phyloP scores from a whole-genome alignment of 2,888 invertebrate species.

The Sinodicranocentrus sp. region DNA sequence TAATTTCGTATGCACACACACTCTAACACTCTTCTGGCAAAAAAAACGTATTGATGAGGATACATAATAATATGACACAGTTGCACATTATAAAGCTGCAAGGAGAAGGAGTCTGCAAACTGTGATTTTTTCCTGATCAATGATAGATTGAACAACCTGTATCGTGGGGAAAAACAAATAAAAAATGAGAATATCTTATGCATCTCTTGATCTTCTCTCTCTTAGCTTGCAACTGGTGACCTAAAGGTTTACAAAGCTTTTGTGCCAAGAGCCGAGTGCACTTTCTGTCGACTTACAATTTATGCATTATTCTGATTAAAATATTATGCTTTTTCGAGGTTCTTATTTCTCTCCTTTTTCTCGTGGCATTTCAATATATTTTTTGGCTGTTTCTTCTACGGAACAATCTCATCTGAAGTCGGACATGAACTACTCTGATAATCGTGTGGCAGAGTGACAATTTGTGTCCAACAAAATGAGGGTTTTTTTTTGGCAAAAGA shows the following conservation, averaged over 20 bases:
- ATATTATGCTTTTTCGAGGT: too few relatives aligned
- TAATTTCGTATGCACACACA: slow-evolving; percentile 60
- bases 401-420: too few relatives aligned
- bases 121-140: too few relatives aligned
- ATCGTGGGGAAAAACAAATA: not conserved
- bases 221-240: not conserved
- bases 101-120: not conserved
- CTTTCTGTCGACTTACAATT: not conserved
- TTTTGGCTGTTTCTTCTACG: too few relatives aligned
- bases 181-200: not conserved
- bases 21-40: not conserved
- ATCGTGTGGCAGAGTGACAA: too few relatives aligned
- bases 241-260: slow-evolving; percentile 6
- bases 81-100: not conserved
- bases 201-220: not conserved
- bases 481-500: too few relatives aligned
- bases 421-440: too few relatives aligned
- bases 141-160: too few relatives aligned
- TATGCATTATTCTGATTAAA: too few relatives aligned
- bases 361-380: too few relatives aligned
- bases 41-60: slow-evolving; percentile 2
- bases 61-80: slow-evolving; percentile 6
- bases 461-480: too few relatives aligned
- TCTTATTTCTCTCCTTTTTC: too few relatives aligned
- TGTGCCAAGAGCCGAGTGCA: not conserved